phyloP scores from a whole-genome alignment of 1,140 invertebrate species.

The Drosophila serrata region DNA sequence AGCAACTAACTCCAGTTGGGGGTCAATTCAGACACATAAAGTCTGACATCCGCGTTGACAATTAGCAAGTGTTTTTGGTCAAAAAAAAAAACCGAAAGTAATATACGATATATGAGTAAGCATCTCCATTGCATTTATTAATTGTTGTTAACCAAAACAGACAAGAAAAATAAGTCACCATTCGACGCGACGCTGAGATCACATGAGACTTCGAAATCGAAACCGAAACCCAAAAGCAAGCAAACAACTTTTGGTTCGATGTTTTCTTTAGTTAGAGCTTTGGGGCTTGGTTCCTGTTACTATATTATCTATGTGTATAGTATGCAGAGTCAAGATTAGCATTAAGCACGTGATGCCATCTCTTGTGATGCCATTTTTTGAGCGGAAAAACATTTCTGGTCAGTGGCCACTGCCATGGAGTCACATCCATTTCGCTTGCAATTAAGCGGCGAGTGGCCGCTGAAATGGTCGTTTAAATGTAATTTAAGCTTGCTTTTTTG shows the following conservation, averaged over 20 bases:
- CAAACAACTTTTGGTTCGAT: conserved; percentile 59
- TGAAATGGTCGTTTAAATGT: conserved; percentile 78
- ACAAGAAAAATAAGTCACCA: conserved; percentile 50
- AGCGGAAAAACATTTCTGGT: conserved; percentile 30
- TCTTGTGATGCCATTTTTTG: conserved; percentile 47
- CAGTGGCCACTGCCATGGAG: conserved; percentile 3
- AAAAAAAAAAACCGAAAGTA: conserved; percentile 35
- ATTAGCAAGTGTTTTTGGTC: conserved; percentile 55
- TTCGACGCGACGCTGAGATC: conserved; percentile 42
- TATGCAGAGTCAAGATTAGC: conserved; percentile 35
- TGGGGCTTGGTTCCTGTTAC: conserved; percentile 47
- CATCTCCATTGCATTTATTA: conserved; percentile 63
- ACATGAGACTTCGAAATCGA: conserved; percentile 52
- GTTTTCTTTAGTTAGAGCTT: conserved; percentile 41
- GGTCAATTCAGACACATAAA: conserved; percentile 9
- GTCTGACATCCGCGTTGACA: conserved; percentile 54
- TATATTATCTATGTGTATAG: neutral
- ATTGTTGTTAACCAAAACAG: conserved; percentile 49
- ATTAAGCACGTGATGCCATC: conserved; percentile 66
- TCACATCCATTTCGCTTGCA: conserved; percentile 46
- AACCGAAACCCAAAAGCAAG: conserved; percentile 48
- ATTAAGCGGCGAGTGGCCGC: conserved; percentile 57
- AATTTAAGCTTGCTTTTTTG: conserved; percentile 65
- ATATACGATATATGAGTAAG: conserved; percentile 30
- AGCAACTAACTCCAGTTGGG: neutral